Base-by-base conservation (phyloP, 2,113 vertebrate genomes). In the Gadus macrocephalus region DNA sequence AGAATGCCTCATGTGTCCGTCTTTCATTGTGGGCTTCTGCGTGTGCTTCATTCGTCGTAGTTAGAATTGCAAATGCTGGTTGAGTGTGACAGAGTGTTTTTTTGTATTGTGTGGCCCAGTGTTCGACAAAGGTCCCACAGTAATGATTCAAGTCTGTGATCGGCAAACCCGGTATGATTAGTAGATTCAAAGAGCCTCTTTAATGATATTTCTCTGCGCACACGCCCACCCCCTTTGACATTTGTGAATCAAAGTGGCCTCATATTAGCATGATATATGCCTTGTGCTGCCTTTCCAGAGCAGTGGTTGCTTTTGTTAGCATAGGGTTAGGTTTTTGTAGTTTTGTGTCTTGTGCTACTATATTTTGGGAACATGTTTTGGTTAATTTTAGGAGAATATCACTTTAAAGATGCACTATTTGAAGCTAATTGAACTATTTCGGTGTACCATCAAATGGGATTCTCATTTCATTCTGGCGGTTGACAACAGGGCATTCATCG, bases 41-140 rank as follows among this genome's bases (percentile, higher is more conserved):
- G 78, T 82, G 60, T 71, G 85, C 79, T 84, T 81, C 86, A 78
- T 83, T 72, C 67, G 53, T 76, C 66, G 62, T 83, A 38, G 65
- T 88, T 88, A 79, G 85, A 85, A 86, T 90, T 90, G 89, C 89
- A 87, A 89, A 90, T 89, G 81, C 60, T 20, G 16, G 38, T 75
- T 0, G 67, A 86, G 83, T 65, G 82, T 70, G 73, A 88, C 89
- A 88, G 81, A 84, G 82, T 73, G 78, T 16, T 83, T 86, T 35
- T 81, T 81, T 88, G 84, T 86, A 79, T 87, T 83, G 80, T 89
- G 77, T 69, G 75, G 69, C 59, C 62, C 80, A 65, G 42, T 27
- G 20, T 83, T 75, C 68, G 75, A 86, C 81, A 81, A 85, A 83
- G 72, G 70, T 85, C 75, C 67, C 53, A 76, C 74, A 74, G 68